Percentiles rank a stretch among this genome's conserved stretches.
These are phyloP conservation scores for Bradypus variegatus DNA, from an alignment of 2,797 vertebrate genomes.

Conservation along the genomic window DNA sequence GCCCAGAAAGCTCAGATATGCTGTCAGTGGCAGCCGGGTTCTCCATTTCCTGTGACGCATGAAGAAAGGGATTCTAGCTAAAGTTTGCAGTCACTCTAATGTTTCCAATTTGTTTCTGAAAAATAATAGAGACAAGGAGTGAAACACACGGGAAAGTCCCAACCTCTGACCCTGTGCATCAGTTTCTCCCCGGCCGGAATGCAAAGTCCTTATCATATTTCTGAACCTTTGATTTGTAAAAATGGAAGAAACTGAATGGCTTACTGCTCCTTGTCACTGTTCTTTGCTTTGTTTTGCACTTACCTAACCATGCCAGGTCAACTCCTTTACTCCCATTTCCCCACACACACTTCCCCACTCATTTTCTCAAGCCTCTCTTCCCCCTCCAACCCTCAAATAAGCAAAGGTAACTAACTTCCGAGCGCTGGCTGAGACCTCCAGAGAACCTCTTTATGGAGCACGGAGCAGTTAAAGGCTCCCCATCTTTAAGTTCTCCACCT, in stretches of 20 bases:
- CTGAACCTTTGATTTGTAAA: background rate
- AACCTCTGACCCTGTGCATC: background rate
- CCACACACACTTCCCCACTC: background rate
- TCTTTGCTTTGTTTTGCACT: background rate
- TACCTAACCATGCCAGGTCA: background rate
- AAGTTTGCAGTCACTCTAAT: background rate
- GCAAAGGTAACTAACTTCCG: background rate
- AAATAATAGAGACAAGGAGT: background rate
- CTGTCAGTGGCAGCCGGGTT: background rate
- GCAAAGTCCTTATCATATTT: background rate
- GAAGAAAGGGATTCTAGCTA: background rate
- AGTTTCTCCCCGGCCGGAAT: background rate
- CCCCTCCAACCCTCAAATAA: background rate
- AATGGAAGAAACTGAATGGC: background rate
- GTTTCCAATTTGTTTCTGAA: background rate
- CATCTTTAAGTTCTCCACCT: background rate
- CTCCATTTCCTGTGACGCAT: background rate
- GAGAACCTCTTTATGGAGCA: accelerated
- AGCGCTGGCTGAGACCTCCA: background rate
- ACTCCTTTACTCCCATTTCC: too few relatives aligned
- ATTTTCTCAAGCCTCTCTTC: background rate
- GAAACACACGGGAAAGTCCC: background rate
- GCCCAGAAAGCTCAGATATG: accelerated
- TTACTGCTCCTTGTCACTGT: background rate
- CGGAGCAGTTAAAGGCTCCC: background rate